A percentile compares a stretch with the other conserved stretches of the same genome.
Conservation (phyloP, 2,888 invertebrate genomes). For the Pterostichus madidus region DNA sequence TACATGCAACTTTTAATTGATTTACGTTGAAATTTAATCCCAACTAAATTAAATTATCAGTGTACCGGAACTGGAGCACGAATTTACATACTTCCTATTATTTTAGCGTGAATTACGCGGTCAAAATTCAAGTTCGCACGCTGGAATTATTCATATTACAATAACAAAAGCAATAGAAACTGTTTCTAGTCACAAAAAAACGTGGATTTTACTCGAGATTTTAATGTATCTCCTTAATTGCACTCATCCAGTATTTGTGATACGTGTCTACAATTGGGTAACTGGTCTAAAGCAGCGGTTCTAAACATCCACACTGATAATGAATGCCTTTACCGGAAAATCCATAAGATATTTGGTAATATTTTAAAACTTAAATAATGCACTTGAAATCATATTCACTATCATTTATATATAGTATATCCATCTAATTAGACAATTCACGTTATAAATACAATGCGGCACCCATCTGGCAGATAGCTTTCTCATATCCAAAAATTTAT, state of each 20-base stretch:
- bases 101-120: background rate
- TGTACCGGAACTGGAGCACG: conserved; percentile 33
- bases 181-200: background rate
- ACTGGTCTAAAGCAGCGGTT: background rate
- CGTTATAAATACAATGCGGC: too few species aligned
- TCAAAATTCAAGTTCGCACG: background rate
- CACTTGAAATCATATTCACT: too few species aligned
- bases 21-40: conserved; percentile 16
- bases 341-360: background rate
- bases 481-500: too few species aligned
- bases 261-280: background rate
- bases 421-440: too few species aligned
- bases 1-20: conserved; percentile 24
- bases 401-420: too few species aligned
- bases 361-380: background rate
- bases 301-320: background rate
- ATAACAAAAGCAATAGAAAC: conserved; percentile 12
- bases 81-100: conserved; percentile 14
- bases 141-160: conserved; percentile 26
- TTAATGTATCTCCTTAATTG: conserved; percentile 21
- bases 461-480: too few species aligned
- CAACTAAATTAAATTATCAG: conserved; percentile 11
- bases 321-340: background rate
- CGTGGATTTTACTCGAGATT: conserved; percentile 1
- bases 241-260: background rate